Conservation (phyloP, 2,113 vertebrate species). For the Tauraco erythrolophus region DNA sequence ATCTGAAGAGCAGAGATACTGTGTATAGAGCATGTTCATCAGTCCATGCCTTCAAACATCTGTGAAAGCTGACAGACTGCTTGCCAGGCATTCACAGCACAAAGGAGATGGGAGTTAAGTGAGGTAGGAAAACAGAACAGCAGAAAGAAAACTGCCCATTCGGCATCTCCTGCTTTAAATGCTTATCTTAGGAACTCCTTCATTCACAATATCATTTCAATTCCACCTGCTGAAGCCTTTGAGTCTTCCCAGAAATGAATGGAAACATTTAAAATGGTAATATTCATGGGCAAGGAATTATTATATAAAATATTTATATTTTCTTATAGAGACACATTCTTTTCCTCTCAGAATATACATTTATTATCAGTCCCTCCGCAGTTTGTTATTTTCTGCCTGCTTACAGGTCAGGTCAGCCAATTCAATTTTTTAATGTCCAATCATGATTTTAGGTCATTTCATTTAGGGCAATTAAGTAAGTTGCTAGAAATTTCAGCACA, state of each 20-base stretch:
- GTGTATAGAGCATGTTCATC: not conserved
- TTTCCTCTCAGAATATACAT: not conserved
- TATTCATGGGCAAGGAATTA: not conserved
- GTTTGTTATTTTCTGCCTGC: not conserved
- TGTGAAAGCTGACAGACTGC: not conserved
- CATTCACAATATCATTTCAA: not conserved
- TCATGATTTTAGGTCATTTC: not conserved
- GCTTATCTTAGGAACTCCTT: not conserved
- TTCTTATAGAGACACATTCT: not conserved
- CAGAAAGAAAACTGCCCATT: not conserved
- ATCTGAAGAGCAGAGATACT: not conserved
- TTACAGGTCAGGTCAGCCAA: not conserved
- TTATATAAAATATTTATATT: not conserved
- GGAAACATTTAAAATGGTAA: not conserved
- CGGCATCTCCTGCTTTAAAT: not conserved
- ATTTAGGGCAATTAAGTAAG: conserved; percentile 11
- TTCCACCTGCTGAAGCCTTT: not conserved
- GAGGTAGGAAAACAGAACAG: not conserved
- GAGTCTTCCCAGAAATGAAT: not conserved
- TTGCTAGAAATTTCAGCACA: not conserved
- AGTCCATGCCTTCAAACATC: not conserved
- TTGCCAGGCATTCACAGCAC: not conserved
- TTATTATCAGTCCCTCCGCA: not conserved
- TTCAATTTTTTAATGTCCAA: not conserved
- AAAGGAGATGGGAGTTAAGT: not conserved